Conservation (phyloP, 2,888 invertebrate genomes). For the Zhengitettix transpicula region DNA sequence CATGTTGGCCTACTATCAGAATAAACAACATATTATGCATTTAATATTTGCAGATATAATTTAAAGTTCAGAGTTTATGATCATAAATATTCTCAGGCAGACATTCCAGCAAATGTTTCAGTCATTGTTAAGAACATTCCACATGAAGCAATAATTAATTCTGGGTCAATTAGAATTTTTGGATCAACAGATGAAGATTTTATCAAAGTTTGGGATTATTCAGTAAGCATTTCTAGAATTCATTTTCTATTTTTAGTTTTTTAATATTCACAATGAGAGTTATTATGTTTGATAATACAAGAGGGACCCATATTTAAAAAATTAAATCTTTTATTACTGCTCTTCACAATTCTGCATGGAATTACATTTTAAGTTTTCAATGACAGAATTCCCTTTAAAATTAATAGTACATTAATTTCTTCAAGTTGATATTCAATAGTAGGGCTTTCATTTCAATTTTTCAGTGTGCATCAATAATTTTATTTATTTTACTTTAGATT, state of each 20-base stretch:
- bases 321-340: neutral
- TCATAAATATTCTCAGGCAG: conserved; percentile 28
- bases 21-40: neutral
- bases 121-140: conserved; percentile 34
- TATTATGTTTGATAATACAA: no score
- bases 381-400: no score
- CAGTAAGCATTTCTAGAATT: conserved; percentile 13
- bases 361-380: no score
- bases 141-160: conserved; percentile 35
- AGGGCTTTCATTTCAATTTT: no score
- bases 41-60: conserved; percentile 18
- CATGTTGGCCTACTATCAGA: neutral
- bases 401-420: no score
- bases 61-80: conserved; percentile 30
- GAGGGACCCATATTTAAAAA: neutral
- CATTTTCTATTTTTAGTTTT: neutral
- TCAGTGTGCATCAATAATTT: no score
- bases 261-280: no score
- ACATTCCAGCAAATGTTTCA: conserved; percentile 34
- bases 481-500: no score
- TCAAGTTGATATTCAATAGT: no score
- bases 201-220: conserved; percentile 28
- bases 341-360: no score
- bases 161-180: conserved; percentile 33
- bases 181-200: conserved; percentile 36